Conservation (phyloP, 2,113 vertebrate species). For the Conger conger region DNA sequence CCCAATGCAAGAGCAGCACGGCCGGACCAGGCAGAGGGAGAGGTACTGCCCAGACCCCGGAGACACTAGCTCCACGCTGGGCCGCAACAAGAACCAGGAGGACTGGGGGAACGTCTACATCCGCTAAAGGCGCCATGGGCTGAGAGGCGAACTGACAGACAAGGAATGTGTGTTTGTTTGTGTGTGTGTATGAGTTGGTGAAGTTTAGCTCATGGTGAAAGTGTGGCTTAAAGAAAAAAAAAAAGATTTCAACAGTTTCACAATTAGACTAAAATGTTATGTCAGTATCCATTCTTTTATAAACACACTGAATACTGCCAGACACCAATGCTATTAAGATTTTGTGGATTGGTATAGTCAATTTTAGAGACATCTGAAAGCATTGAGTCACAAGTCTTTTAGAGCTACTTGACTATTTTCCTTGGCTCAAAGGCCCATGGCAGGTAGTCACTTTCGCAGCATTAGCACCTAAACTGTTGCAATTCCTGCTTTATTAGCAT, state of each 20-base stretch:
- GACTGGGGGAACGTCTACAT: conserved; percentile 90
- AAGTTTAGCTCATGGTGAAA: background rate
- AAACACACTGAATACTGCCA: background rate
- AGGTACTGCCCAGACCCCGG: conserved; percentile 76
- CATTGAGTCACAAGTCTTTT: background rate
- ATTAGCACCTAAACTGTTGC: conserved; percentile 57
- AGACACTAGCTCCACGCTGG: conserved; percentile 68
- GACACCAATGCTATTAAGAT: background rate
- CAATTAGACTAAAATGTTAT: background rate
- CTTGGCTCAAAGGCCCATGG: background rate
- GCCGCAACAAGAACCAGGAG: conserved; percentile 78
- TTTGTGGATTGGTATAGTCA: background rate
- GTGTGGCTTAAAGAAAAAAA: conserved; percentile 19
- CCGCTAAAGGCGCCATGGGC: conserved; percentile 68
- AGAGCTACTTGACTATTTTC: background rate
- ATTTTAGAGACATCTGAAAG: background rate
- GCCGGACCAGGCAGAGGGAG: conserved; percentile 81
- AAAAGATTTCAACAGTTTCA: background rate
- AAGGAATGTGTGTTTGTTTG: background rate
- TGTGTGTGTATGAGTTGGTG: background rate
- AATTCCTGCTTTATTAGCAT: conserved; percentile 32
- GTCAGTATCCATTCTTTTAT: background rate
- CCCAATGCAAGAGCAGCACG: conserved; percentile 62
- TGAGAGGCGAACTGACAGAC: conserved; percentile 40
- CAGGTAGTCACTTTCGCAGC: conserved; percentile 22